Conservation (phyloP, 2,888 invertebrate species). For the Cheilosia vernalis region DNA sequence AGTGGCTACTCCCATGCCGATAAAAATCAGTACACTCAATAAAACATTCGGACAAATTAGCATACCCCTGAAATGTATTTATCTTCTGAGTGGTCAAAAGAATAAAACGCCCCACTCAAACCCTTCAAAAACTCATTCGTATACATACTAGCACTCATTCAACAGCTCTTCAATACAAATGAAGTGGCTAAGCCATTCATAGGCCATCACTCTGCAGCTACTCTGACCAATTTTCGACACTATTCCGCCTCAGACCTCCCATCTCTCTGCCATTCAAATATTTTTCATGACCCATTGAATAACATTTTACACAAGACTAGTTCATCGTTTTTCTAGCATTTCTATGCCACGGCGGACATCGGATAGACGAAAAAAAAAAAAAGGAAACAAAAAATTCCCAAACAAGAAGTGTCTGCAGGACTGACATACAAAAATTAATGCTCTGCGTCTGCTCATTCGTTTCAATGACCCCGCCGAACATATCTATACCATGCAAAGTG, state of each 20-base stretch:
- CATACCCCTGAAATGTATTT: too few relatives aligned
- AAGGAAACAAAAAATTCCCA: too few relatives aligned
- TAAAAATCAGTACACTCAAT: too few relatives aligned
- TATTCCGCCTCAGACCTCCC: not conserved
- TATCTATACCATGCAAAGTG: not conserved
- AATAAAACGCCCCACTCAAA: too few relatives aligned
- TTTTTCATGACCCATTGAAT: conserved; percentile 12
- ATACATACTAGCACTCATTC: not conserved
- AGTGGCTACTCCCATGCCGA: too few relatives aligned
- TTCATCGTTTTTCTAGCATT: not conserved
- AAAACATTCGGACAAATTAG: too few relatives aligned
- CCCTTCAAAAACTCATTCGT: too few relatives aligned
- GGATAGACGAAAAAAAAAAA: not conserved
- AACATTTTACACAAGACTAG: not conserved
- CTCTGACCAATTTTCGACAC: not conserved
- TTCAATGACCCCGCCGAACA: conserved; percentile 18
- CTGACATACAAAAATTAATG: not conserved
- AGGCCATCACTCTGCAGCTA: not conserved
- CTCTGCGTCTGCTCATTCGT: not conserved
- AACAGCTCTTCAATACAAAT: not conserved
- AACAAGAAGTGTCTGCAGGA: not conserved
- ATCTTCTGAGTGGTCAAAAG: too few relatives aligned
- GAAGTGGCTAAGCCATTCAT: not conserved
- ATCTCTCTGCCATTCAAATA: conserved; percentile 2
- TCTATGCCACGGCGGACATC: not conserved